Evolutionary conservation across 2,797 vertebrate species (phyloP), one percentile per base, ranked within the genome.

Genomic region (Lithobates sylvaticus): DNA sequence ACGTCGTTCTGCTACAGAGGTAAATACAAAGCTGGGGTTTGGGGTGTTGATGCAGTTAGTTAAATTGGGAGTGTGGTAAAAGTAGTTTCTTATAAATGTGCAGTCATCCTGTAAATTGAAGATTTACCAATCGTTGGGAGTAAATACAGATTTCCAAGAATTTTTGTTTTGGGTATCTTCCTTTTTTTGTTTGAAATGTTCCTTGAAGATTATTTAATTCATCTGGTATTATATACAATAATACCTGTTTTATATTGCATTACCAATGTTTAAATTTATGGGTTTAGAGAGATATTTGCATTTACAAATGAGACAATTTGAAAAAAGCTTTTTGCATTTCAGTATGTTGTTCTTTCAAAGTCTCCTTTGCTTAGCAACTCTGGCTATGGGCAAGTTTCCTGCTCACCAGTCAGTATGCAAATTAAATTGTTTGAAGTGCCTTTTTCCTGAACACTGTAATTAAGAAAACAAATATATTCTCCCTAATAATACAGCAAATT

Each of bases 391-490:
- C 54, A 61, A 61, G 21, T 23, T 61, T 61, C 18, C 21, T 23
- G 54, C 54, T 61, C 64, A 61, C 15, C 44, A 23, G 58, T n/a
- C 27, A 77, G 18, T n/a, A 64, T 64, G 54, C 50, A 77, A 61
- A 64, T 65, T 8, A 77, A 26, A 77, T 21, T 9, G 76, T 77
- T 64, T 65, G 54, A 36, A 65, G 29, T 77, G 76, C 54, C 36
- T 58, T 77, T 77, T 54, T 61, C 58, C 32, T 65, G 76, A 77
- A 50, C 21, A 29, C 58, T 64, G n/a, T 27, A 18, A 77, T 61
- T 77, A 77, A 39, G 29, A 65, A 77, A 77, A 36, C 36, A 65
- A 61, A 58, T 42, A 54, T 1, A 34, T 9, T 54, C 27, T 77
- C 64, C 5, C 44, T 77, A 61, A 77, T 77, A 36, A 77, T 36